Conservation (phyloP, 2,113 vertebrate species). For the Lucifuga dentata region DNA sequence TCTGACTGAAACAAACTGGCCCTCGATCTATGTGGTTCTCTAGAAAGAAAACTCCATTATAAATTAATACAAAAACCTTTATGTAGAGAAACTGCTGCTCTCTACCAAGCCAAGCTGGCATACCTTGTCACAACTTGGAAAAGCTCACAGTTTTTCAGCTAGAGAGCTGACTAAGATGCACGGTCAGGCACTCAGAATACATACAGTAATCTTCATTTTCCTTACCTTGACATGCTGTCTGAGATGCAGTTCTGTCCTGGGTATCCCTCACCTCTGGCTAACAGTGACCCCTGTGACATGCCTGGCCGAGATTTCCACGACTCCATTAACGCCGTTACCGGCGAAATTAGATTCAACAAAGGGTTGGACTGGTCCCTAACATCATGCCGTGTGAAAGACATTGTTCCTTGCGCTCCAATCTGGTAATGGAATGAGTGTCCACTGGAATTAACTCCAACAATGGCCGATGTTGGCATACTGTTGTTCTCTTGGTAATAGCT, state of each 20-base stretch:
- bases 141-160: neutral
- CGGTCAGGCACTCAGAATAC: neutral
- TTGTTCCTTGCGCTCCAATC: slow-evolving; percentile 97
- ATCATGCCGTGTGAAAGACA: slow-evolving; percentile 93
- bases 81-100: neutral
- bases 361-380: slow-evolving; percentile 94
- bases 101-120: neutral
- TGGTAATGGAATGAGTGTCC: slow-evolving; percentile 99
- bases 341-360: slow-evolving; percentile 95
- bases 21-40: slow-evolving; percentile 26
- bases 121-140: slow-evolving; percentile 8
- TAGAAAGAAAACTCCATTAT: slow-evolving; percentile 5
- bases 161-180: neutral
- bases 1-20: slow-evolving; percentile 36
- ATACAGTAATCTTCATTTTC: neutral
- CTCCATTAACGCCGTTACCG: slow-evolving; percentile 93
- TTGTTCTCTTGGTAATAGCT: slow-evolving; percentile 94
- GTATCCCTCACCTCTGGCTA: slow-evolving; percentile 92
- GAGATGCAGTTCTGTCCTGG: slow-evolving; percentile 94
- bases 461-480: slow-evolving; percentile 91
- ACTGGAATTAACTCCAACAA: slow-evolving; percentile 97
- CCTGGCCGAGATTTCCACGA: slow-evolving; percentile 95
- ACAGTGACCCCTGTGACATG: slow-evolving; percentile 85
- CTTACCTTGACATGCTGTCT: slow-evolving; percentile 89
- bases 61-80: neutral